Evolutionary conservation across 1,140 invertebrate species (phyloP), one percentile per base, ranked within the genome.

Genomic region (Limonius californicus): DNA sequence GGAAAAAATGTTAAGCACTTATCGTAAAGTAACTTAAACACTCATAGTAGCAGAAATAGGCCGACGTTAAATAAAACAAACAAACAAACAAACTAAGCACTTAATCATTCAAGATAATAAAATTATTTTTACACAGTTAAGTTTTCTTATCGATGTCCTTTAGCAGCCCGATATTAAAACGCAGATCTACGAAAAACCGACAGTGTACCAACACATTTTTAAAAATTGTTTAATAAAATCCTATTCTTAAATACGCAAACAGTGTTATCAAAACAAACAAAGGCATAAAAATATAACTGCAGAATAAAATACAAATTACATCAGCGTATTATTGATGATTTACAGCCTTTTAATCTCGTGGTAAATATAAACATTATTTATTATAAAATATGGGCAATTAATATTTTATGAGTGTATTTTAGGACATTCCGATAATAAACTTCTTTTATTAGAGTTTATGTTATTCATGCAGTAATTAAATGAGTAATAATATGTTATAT

Each of bases 301-400:
- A 45, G 42, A 54, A 54, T n/a, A n/a, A 23, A 54, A 54, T 19
- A 54, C 57, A 59, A 45, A 47, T 63, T 63, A 59, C 30, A 54
- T 57, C 62, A 45, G 32, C 23, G 59, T 57, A 60, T 66, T 68
- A 68, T 62, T 59, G 60, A 57, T 68, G 65, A 68, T 68, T 68
- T 68, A 68, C 62, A 56, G 58, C 62, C 53, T 62, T 64, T 64
- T 66, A 68, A 68, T 66, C 62, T 57, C 54, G 30, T 62, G 62
- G 61, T 66, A 66, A 68, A 64, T 68, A 62, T 61, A 64, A 66
- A 66, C 67, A 68, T 68, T 68, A 68, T 66, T 68, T 66, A 68
- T 68, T 59, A 60, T 68, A 66, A 68, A 64, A 68, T 68, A 68
- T 61, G 65, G 59, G 39, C 67, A 64, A 61, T 68, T 66, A 64